A percentile compares a stretch with the other conserved stretches of the same genome.
These are phyloP conservation scores for Catharus ustulatus DNA, from an alignment of 2,797 vertebrate species.

Conservation along the genomic window DNA sequence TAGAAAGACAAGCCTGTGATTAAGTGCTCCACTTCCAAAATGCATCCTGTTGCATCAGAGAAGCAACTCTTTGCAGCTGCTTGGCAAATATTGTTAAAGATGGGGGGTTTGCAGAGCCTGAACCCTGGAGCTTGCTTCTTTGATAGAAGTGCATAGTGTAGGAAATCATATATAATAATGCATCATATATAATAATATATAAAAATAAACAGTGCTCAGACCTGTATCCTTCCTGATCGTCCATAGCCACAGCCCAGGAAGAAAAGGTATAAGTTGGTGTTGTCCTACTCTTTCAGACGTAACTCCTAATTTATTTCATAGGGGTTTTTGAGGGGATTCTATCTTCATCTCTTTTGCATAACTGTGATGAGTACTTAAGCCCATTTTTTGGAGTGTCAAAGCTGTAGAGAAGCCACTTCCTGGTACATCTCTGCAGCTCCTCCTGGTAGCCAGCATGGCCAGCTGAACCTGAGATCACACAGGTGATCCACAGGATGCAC, in stretches of 20 bases:
- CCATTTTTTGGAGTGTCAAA: neutral
- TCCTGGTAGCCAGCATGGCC: neutral
- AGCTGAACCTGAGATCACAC: neutral
- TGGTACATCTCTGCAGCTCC: neutral
- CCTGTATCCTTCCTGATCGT: neutral
- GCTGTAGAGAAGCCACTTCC: neutral
- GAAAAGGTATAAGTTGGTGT: neutral
- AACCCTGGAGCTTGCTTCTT: neutral
- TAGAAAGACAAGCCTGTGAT: neutral
- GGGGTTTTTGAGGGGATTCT: accelerated
- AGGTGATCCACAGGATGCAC: neutral
- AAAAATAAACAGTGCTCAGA: neutral
- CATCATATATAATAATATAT: too few relatives aligned
- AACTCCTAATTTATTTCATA: neutral
- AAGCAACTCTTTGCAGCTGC: neutral
- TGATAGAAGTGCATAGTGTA: neutral
- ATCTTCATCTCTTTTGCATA: neutral
- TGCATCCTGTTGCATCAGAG: neutral
- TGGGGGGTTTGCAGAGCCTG: accelerated
- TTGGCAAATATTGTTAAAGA: neutral
- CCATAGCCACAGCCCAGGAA: neutral
- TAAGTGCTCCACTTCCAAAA: neutral
- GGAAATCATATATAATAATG: neutral
- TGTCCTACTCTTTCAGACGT: neutral
- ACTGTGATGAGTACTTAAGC: neutral